Evolutionary conservation across 1,140 invertebrate genomes (phyloP), one percentile per base, ranked within the genome.

Genomic region (Drosophila novamexicana): DNA sequence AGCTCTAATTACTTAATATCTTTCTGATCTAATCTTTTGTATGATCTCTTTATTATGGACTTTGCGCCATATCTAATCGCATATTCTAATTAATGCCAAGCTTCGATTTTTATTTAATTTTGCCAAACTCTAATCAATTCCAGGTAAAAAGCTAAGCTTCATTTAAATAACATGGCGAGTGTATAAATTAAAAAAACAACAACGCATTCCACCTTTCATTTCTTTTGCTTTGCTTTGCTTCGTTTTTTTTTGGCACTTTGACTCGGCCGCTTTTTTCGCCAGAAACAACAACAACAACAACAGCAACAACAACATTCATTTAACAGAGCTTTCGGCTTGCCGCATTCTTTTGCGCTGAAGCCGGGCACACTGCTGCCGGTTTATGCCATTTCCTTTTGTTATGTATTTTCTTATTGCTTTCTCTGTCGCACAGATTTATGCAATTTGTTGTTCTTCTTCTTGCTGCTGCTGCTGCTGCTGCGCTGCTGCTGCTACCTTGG

Each of bases 351-450:
- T 47, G 40, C 52, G n/a, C 39, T 40, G 34, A 54, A 47, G 52
- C 52, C 37, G 16, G 37, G 47, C 16, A 14, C 16, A 14, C 1
- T 54, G 53, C n/a, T 82, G 82, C 83, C 83, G 83, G 82, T 78
- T 81, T 52, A 66, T 47, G 57, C 62, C 52, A 45, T 81, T 80
- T 58, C 66, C 75, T 81, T 74, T 66, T 76, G 53, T 73, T 65
- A 61, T 73, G 56, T 67, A 45, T 73, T 67, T 29, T 49, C 36
- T 56, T 56, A 22, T 58, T 64, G 80, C 73, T 77, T 90, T 86
- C 80, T 90, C 77, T 83, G 63, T 77, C 73, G 72, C 74, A 69
- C 85, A 68, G 79, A 86, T 86, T 86, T 86, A 86, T 86, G 83
- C 83, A 85, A 85, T 86, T 81, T 84, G 68, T 66, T 69, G 49